These are phyloP conservation scores for Bombycilla garrulus DNA, from an alignment of 2,113 vertebrate species.

Conservation along the genomic window DNA sequence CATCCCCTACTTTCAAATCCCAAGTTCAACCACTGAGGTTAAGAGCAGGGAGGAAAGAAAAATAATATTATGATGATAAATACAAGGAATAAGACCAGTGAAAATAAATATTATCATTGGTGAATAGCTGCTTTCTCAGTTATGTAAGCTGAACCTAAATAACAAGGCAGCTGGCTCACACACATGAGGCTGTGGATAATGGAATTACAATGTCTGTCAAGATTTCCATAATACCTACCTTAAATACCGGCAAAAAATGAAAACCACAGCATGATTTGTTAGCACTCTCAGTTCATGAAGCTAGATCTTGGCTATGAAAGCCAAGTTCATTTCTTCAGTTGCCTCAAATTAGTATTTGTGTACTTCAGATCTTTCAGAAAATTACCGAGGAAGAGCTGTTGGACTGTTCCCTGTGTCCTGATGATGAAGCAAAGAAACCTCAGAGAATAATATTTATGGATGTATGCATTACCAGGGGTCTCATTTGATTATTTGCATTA, in stretches of 20 bases:
- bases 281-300: not conserved
- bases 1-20: not conserved
- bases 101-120: conserved; percentile 9
- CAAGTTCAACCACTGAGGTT: not conserved
- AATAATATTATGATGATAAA: conserved; percentile 8
- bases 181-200: not conserved
- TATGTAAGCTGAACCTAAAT: not conserved
- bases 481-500: not conserved
- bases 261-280: not conserved
- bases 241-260: not conserved
- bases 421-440: not conserved
- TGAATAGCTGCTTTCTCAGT: not conserved
- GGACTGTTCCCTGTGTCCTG: not conserved
- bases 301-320: not conserved
- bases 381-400: not conserved
- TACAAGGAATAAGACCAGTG: not conserved
- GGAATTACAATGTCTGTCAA: conserved; percentile 6
- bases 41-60: not conserved
- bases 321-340: not conserved
- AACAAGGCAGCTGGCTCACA: not conserved
- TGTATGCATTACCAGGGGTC: not conserved
- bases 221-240: not conserved
- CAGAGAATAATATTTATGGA: not conserved
- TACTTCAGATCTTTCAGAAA: not conserved
- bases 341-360: not conserved